Percentiles rank a stretch among this genome's conserved stretches.
Evolutionary conservation across 2,888 invertebrate genomes (phyloP).

Genomic region (Drosophila colorata): DNA sequence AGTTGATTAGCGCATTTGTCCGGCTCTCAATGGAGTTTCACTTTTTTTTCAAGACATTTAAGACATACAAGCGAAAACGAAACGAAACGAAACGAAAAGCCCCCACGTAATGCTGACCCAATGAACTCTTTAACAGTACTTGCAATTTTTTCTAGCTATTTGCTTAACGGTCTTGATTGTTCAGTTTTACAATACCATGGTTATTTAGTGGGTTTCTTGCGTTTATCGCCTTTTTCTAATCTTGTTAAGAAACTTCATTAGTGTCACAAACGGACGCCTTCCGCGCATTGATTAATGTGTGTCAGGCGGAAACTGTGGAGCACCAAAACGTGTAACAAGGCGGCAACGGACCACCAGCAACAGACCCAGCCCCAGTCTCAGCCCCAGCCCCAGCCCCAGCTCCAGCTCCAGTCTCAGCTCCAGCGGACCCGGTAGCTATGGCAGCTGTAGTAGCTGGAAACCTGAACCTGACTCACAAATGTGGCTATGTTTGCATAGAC

Average conservation of each 20-base stretch:
- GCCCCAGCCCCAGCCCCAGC: background rate
- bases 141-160: conserved; percentile 40
- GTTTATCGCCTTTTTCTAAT: conserved; percentile 59
- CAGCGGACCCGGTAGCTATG: background rate
- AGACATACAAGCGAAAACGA: conserved; percentile 11
- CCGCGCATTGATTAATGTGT: conserved; percentile 70
- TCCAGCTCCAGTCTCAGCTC: background rate
- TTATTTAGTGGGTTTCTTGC: conserved; percentile 25
- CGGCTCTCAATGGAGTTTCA: conserved; percentile 60
- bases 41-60: conserved; percentile 56
- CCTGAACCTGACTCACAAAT: conserved; percentile 54
- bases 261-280: conserved; percentile 65
- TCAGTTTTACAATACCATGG: conserved; percentile 15
- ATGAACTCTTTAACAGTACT: conserved; percentile 62
- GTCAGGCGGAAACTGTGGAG: conserved; percentile 56
- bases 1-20: conserved; percentile 78
- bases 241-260: conserved; percentile 78
- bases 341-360: conserved; percentile 48
- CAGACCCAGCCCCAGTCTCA: background rate
- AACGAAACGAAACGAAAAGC: conserved; percentile 36
- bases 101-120: conserved; percentile 64
- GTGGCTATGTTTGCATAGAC: conserved; percentile 58
- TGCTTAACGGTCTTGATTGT: conserved; percentile 34
- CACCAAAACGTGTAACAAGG: conserved; percentile 50
- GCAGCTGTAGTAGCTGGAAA: conserved; percentile 22